Evolutionary conservation across 30 jellyfish, hydroid and myxozoan genomes (phyloP).

Genomic region (Turritopsis dohrnii): DNA sequence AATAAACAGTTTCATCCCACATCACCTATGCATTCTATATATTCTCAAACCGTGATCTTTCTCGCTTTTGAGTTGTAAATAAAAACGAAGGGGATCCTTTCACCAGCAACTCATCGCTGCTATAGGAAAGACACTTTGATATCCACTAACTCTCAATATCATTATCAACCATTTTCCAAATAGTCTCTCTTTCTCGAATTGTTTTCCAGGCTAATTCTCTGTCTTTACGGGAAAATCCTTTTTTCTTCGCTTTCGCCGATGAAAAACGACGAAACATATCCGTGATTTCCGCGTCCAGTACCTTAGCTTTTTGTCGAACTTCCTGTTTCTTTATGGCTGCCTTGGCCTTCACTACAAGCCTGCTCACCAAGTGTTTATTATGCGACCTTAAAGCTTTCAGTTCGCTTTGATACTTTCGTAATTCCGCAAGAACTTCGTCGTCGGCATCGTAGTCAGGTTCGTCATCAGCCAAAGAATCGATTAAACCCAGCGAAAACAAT

Average conservation of each 20-base stretch:
- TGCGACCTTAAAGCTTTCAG: conserved; percentile 63
- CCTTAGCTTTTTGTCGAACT: conserved; percentile 71
- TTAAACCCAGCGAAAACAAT: conserved; percentile 67
- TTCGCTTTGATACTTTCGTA: conserved; percentile 71
- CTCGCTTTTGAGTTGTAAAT: neutral
- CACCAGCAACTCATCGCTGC: neutral
- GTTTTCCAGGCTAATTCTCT: conserved; percentile 88
- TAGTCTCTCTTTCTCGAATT: conserved; percentile 83
- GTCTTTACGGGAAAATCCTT: conserved; percentile 72
- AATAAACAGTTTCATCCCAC: too few species aligned
- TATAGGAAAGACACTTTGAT: too few species aligned
- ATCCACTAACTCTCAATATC: neutral
- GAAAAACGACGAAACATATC: conserved; percentile 73
- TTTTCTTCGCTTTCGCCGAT: conserved; percentile 73
- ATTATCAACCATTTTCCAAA: conserved; percentile 66
- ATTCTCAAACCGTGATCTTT: too few species aligned
- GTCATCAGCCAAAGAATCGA: conserved; percentile 78
- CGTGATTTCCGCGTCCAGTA: conserved; percentile 82
- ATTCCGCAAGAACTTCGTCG: conserved; percentile 79
- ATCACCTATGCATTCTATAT: too few species aligned
- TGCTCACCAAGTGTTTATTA: conserved; percentile 49
- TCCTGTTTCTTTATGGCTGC: conserved; percentile 84
- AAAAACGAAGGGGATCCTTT: neutral
- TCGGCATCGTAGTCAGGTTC: conserved; percentile 77
- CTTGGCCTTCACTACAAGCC: conserved; percentile 52